Base-by-base conservation (phyloP, 2,888 invertebrate species). In the Stenolophus ochropezus region DNA sequence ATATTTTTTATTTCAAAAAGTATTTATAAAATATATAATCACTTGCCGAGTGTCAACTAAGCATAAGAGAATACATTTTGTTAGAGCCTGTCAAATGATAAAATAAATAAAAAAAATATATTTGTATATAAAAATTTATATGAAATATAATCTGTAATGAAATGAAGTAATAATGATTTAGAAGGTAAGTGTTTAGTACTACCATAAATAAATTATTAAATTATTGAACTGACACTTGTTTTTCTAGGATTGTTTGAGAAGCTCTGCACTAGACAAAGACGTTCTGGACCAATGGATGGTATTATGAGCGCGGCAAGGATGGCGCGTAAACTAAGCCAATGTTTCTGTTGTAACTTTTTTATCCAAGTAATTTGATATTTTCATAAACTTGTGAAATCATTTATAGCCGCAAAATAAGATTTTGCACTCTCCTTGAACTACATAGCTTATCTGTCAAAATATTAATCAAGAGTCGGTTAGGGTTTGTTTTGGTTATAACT, bases 321-420 rank as follows among this genome's bases (percentile, higher is more conserved):
- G 65, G 65, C 33, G 65, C 65, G 65, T 33, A 69, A 65, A 33
- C 23, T 61, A 61, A 61, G 11, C 18, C 65, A 33, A 33, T 33
- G 27, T 69, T 33, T 14, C 33, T 42, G 33, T 33, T 33, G 16
- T 33, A 18, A 33, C 33, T 33, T 69, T 65, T 69, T 69, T 69
- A 5, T 18, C 8, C 18, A 33, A 5, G 23, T 61, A 25, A 61
- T 25, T 69, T 69, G 65, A 69, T 14, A 33, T 69, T 33, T 61
- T 33, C 14, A 69, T 69, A 33, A 33, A 18, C 33, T 8, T 69
- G 18, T 69, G 33, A n/a, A 65, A 65, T 69, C 33, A 61, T 61
- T 61, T 25, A 23, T 25, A 69, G 65, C 33, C 18, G 65, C 16
- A 18, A 61, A 69, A 69, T 25, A 27, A 27, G n/a, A 65, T 65